Conservation (phyloP, 2,113 vertebrate genomes). For the Megaceryle torquata region DNA sequence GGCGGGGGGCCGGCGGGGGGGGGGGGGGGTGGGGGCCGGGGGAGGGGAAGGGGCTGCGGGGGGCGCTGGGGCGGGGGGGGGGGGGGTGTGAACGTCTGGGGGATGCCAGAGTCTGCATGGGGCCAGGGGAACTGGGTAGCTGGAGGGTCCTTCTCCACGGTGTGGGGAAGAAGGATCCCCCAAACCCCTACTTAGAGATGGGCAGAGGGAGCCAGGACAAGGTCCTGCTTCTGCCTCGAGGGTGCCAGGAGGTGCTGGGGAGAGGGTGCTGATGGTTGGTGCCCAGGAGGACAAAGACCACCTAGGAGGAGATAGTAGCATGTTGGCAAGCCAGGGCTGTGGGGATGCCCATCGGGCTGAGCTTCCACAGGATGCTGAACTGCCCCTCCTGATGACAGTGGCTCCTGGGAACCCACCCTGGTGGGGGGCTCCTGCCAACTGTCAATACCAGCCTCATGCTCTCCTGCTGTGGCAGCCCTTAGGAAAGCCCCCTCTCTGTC, state of each 20-base stretch:
- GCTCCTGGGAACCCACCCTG: rapidly evolving
- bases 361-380: neutral
- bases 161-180: neutral
- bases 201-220: neutral
- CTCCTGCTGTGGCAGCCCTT: neutral
- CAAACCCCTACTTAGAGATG: neutral
- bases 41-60: no score
- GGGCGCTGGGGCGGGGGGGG: no score
- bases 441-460: neutral
- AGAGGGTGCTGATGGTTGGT: neutral
- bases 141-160: neutral
- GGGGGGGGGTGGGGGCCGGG: no score
- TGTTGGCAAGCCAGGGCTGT: rapidly evolving
- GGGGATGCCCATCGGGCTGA: neutral
- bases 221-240: neutral
- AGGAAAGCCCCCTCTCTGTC: neutral
- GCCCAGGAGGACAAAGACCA: neutral
- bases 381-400: neutral
- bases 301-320: neutral
- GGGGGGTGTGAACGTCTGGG: neutral
- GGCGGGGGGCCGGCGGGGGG: no score
- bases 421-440: neutral
- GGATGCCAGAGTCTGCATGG: neutral
- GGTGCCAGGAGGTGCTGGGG: neutral
- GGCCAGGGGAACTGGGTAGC: neutral